Evolutionary conservation across 2,797 vertebrate species (phyloP), one percentile per base, ranked within the genome.

Genomic region (Betta splendens): DNA sequence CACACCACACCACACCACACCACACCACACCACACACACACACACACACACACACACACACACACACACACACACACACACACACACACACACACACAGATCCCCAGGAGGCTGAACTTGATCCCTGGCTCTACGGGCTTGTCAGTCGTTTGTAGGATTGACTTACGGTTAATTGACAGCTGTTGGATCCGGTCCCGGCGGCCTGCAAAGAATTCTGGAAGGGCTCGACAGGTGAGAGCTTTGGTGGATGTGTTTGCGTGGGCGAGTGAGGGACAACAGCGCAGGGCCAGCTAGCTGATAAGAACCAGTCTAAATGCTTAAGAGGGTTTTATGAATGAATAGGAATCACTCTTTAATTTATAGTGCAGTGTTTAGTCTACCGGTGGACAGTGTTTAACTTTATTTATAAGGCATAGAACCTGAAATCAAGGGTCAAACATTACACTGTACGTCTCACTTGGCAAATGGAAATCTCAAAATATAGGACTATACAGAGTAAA

Each of bases 131-230:
- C 81, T 88, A 87, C 86, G 83, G 87, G 77, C 85, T 82, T 78
- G 86, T 91, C 90, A 91, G 74, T 89, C 66, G 64, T 54, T 71
- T 47, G 49, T 64, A 49, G 93, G 91, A 92, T 93, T 93, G 91
- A 76, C 78, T 94, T 94, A 89, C 93, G 69, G 83, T 90, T 93
- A 92, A 94, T 92, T 94, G 93, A 92, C 92, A 85, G 90, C 75
- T 61, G 79, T 77, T 93, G 93, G 94, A 89, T 1, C 37, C 54
- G 75, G 78, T 85, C 92, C 93, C 91, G 89, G 79, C 61, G 65
- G 79, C 67, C 75, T 78, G 81, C 71, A 87, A 78, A 86, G 86
- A 87, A 79, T 80, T 79, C 81, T 83, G 83, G 81, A 83, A 83
- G 75, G 87, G 64, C 64, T 83, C 36, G 69, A 85, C 83, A 72